phyloP scores from a whole-genome alignment of 2,113 vertebrate genomes.

The Chinchilla lanigera region DNA sequence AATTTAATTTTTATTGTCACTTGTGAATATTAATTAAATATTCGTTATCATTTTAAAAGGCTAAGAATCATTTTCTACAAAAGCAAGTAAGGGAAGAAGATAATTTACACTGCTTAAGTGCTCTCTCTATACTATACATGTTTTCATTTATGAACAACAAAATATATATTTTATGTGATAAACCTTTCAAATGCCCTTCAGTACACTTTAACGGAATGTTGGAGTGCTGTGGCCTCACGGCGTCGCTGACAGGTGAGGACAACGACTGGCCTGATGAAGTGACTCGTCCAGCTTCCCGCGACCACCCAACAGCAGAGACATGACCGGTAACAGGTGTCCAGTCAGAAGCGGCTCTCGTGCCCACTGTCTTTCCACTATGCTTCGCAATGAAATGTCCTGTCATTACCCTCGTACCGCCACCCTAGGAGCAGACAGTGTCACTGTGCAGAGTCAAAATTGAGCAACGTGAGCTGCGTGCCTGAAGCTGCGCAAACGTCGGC shows the following conservation, averaged over 20 bases:
- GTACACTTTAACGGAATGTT: not conserved
- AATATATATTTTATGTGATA: not conserved
- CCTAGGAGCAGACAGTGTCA: not conserved
- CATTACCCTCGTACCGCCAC: not conserved
- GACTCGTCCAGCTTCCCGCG: not conserved
- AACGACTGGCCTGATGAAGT: not conserved
- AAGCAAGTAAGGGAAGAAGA: not conserved
- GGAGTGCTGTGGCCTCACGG: not conserved
- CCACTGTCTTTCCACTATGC: not conserved
- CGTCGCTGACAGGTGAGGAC: not conserved
- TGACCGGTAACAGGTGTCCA: not conserved
- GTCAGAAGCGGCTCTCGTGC: not conserved
- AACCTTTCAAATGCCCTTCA: not conserved
- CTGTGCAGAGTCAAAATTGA: not conserved
- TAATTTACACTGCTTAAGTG: not conserved
- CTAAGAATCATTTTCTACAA: not conserved
- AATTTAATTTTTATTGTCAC: not conserved
- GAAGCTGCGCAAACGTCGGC: not conserved
- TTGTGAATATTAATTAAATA: slow-evolving; percentile 24
- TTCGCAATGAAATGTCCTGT: not conserved
- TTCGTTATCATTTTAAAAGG: not conserved
- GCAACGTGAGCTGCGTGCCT: not conserved
- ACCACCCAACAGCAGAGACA: not conserved
- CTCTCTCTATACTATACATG: not conserved
- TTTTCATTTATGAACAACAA: not conserved